Evolutionary conservation across 2,888 invertebrate species (phyloP).

Genomic region (Drosophila anceps): DNA sequence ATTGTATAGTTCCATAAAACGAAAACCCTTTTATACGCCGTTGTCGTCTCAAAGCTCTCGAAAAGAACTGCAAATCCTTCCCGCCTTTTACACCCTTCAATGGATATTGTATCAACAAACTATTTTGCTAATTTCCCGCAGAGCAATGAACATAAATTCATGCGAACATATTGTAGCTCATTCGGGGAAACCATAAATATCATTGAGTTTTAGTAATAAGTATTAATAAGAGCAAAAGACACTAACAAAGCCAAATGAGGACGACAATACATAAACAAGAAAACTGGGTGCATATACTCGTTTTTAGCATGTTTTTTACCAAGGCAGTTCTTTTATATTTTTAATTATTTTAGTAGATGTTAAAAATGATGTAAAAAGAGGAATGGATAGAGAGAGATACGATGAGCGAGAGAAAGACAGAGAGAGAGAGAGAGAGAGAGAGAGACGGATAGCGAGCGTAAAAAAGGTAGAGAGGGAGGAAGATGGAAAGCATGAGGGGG

Average conservation of each 20-base stretch:
- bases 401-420: not conserved
- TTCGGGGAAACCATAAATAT: conserved; percentile 17
- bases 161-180: conserved; percentile 16
- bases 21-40: not conserved
- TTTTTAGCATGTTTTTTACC: not conserved
- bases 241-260: not conserved
- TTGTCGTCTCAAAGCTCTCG: not conserved
- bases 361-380: not conserved
- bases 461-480: not conserved
- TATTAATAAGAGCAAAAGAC: not conserved
- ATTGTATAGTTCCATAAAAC: not conserved
- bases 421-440: not conserved
- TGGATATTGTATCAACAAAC: conserved; percentile 1
- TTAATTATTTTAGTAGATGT: not conserved
- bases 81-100: not conserved
- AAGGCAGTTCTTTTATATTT: not conserved
- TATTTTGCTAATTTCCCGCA: conserved; percentile 3
- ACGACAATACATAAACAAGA: not conserved
- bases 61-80: conserved; percentile 2
- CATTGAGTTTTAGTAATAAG: conserved; percentile 4
- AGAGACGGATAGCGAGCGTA: not conserved
- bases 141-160: conserved; percentile 25
- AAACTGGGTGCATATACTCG: not conserved
- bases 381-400: not conserved
- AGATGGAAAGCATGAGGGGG: not conserved